Percentiles rank a stretch among this genome's conserved stretches.
These are phyloP conservation scores for Mirza zaza DNA, from an alignment of 2,113 vertebrate species.

Conservation along the genomic window DNA sequence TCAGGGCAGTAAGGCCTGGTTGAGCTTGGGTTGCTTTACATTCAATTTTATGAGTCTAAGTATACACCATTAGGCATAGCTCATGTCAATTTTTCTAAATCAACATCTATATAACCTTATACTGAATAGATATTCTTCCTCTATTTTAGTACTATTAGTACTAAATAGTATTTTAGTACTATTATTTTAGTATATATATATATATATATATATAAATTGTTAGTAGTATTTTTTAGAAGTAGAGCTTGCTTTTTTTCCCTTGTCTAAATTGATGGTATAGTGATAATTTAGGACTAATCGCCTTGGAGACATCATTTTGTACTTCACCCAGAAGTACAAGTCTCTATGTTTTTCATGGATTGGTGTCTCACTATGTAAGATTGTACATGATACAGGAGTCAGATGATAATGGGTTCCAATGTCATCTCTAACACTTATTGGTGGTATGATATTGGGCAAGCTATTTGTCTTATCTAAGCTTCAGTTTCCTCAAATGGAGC, in stretches of 20 bases:
- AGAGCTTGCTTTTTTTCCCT: not conserved
- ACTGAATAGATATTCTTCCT: not conserved
- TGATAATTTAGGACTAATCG: not conserved
- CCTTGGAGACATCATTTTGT: not conserved
- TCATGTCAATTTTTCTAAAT: not conserved
- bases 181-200: too few species aligned
- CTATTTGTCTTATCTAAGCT: not conserved
- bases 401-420: not conserved
- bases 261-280: not conserved
- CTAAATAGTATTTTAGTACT: not conserved
- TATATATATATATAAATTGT: not conserved
- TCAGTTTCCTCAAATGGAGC: not conserved
- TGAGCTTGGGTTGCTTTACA: not conserved
- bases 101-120: not conserved
- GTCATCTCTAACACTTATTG: not conserved
- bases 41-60: not conserved
- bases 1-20: not conserved
- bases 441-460: not conserved
- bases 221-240: not conserved
- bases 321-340: not conserved
- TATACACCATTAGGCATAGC: not conserved
- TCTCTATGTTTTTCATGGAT: not conserved
- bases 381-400: not conserved
- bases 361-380: not conserved
- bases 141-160: not conserved